Evolutionary conservation across 2,113 vertebrate genomes (phyloP).

Genomic region (Muntiacus reevesi): DNA sequence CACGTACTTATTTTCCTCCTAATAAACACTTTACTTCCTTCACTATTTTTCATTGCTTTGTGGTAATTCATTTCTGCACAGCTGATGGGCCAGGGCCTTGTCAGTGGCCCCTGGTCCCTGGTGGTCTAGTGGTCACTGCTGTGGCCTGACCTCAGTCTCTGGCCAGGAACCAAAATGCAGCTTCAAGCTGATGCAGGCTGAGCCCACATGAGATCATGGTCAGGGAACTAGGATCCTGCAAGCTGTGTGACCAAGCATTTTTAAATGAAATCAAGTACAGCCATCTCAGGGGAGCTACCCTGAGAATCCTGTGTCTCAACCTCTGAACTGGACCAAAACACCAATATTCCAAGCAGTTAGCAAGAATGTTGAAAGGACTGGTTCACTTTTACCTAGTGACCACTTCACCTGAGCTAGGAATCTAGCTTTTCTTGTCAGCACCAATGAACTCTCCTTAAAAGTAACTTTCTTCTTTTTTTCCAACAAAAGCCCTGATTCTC

Average conservation of each 20-base stretch:
- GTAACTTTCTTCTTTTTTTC: not conserved
- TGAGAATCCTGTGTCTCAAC: not conserved
- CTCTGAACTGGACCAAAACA: not conserved
- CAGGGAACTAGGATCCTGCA: not conserved
- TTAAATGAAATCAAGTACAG: not conserved
- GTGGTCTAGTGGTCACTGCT: not conserved
- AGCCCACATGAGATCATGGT: not conserved
- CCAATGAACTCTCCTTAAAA: not conserved
- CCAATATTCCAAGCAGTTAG: not conserved
- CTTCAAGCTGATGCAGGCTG: not conserved
- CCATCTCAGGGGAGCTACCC: not conserved
- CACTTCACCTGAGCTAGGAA: not conserved
- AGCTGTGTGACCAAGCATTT: not conserved
- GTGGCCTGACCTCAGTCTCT: not conserved
- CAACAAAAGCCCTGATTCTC: not conserved
- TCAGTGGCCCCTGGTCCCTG: not conserved
- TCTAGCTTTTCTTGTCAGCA: not conserved
- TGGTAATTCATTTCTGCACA: not conserved
- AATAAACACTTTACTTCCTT: not conserved
- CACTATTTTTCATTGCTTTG: not conserved
- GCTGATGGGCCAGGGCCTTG: not conserved
- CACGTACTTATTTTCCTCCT: not conserved
- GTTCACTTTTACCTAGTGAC: not conserved
- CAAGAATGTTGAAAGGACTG: not conserved
- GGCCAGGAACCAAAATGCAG: not conserved